Conservation (phyloP, 2,888 invertebrate species). For the Cephus sareptanus region DNA sequence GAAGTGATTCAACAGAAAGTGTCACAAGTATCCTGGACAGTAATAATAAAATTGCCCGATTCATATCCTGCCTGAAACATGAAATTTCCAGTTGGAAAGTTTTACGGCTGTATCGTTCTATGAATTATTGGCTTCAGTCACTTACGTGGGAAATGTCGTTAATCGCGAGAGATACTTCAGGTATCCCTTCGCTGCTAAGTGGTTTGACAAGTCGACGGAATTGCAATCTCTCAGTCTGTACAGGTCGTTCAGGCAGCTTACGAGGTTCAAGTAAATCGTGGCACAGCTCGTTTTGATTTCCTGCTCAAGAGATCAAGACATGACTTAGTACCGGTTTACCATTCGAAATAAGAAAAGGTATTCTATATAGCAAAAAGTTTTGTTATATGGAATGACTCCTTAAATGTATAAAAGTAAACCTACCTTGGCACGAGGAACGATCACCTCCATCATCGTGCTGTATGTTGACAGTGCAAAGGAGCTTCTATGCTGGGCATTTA, state of each 20-base stretch:
- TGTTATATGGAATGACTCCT: neutral
- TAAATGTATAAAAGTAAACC: neutral
- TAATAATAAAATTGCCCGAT: neutral
- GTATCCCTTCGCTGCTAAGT: constrained; percentile 39
- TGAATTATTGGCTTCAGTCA: neutral
- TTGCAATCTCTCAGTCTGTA: constrained; percentile 29
- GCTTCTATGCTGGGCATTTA: neutral
- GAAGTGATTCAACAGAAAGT: constrained; percentile 7
- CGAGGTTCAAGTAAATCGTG: constrained; percentile 23
- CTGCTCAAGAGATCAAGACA: neutral
- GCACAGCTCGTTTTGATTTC: neutral
- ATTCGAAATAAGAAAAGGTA: neutral
- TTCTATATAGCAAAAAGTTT: neutral
- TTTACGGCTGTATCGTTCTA: neutral
- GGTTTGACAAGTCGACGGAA: constrained; percentile 36
- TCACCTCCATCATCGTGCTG: neutral
- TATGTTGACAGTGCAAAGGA: neutral
- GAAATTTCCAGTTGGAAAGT: neutral
- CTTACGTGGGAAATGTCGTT: constrained; percentile 20
- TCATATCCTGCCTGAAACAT: constrained; percentile 4
- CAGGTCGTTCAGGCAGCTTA: constrained; percentile 33
- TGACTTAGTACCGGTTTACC: neutral
- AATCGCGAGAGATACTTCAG: constrained; percentile 38
- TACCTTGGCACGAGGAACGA: neutral
- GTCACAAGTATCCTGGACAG: constrained; percentile 10